These are phyloP conservation scores for Elgaria multicarinata DNA, from an alignment of 2,113 vertebrate genomes.

Conservation along the genomic window DNA sequence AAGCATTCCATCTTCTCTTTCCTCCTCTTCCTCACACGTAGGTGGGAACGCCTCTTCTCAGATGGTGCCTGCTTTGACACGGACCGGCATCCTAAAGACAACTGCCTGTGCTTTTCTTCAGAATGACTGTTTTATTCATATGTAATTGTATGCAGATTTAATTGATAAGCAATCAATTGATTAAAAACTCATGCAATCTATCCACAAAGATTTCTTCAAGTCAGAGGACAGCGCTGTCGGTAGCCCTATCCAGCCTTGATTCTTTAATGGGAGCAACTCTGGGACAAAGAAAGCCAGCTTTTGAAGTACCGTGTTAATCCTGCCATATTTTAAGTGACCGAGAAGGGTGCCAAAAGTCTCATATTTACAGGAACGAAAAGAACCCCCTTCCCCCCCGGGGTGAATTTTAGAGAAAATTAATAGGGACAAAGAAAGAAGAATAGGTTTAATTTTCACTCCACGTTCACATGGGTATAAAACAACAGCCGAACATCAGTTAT, in stretches of 20 bases:
- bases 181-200: neutral
- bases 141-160: neutral
- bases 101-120: neutral
- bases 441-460: conserved; percentile 31
- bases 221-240: neutral
- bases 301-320: neutral
- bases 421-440: conserved; percentile 14
- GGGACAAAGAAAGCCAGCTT: neutral
- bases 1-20: neutral
- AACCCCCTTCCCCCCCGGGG: fast-evolving
- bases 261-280: neutral
- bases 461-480: conserved; percentile 21
- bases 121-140: neutral
- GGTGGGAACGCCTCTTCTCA: neutral
- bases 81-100: too few relatives aligned
- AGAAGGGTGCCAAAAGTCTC: neutral
- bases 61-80: neutral
- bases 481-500: conserved; percentile 50
- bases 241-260: neutral
- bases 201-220: neutral
- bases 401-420: conserved; percentile 23
- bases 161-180: neutral
- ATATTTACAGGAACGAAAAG: neutral
- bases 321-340: neutral
- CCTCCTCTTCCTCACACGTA: too few relatives aligned